phyloP scores from a whole-genome alignment of 2,797 vertebrate species.

The Squalus acanthias region DNA sequence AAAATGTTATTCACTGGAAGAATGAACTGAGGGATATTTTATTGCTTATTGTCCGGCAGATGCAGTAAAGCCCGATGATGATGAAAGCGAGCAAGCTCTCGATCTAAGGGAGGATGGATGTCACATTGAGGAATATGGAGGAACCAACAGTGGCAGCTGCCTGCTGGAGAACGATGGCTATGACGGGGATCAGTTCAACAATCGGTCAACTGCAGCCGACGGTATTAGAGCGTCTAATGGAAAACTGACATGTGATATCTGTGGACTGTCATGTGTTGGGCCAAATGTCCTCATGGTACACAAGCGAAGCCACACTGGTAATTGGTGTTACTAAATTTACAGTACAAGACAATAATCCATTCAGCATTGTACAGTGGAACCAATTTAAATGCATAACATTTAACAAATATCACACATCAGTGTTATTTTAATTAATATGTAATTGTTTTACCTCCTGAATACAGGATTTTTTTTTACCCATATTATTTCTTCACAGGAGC shows the following conservation, averaged over 20 bases:
- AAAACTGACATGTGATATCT: slow-evolving; percentile 87
- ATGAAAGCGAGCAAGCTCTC: slow-evolving; percentile 57
- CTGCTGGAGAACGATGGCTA: slow-evolving; percentile 69
- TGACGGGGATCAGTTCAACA: slow-evolving; percentile 58
- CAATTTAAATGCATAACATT: slow-evolving; percentile 31
- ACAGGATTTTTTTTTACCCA: neutral
- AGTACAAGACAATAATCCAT: slow-evolving; percentile 15
- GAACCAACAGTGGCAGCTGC: slow-evolving; percentile 65
- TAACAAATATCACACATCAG: slow-evolving; percentile 34
- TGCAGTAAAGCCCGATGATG: slow-evolving; percentile 58
- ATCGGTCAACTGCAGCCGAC: slow-evolving; percentile 56
- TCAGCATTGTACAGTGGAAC: slow-evolving; percentile 3
- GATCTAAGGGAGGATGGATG: slow-evolving; percentile 56
- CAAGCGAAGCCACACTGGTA: slow-evolving; percentile 92
- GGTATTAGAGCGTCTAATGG: slow-evolving; percentile 57
- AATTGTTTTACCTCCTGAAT: neutral
- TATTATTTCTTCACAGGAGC: neutral
- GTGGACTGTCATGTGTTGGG: slow-evolving; percentile 87
- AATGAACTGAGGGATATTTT: neutral
- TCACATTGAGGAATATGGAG: slow-evolving; percentile 55
- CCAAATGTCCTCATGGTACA: slow-evolving; percentile 94
- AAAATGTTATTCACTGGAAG: neutral
- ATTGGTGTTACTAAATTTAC: slow-evolving; percentile 47
- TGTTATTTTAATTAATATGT: neutral
- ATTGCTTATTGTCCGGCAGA: neutral